Base-by-base conservation (phyloP, 2,113 vertebrate genomes). In the Aphelocoma coerulescens region DNA sequence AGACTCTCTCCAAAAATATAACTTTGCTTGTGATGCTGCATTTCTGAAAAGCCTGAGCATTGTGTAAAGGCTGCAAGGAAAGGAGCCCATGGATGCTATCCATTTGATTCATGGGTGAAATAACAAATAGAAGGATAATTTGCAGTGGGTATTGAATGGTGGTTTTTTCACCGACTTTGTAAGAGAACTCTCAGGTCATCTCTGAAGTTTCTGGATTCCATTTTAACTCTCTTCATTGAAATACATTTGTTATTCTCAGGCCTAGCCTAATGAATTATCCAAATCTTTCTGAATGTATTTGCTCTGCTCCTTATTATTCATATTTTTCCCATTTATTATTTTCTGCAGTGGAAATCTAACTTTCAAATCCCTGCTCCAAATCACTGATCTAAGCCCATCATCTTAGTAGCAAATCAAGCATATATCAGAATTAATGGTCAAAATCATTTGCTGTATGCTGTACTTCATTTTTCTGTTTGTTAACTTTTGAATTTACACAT, bases 211-310 rank as follows among this genome's bases (percentile, higher is more conserved):
- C 76, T 90, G 68, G 35, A 84, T 90, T 93, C 23, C 13, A 26
- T 77, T 92, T 61, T 46, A 77, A 84, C 68, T 63, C 39, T 71
- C 57, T 88, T 73, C 39, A 88, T 7, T 27, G 13, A 82, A 83
- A 89, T 61, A 39, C 20, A 88, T 77, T 93, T 86, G 26, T 91
- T 91, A 90, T 81, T 90, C 79, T 88, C 49, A 92, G 61, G 48
- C 26, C 83, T 92, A 77, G 35, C 10, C 48, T 91, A 95, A 92
- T 93, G 88, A 96, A 95, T 95, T 95, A 92, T 92, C 85, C 63
- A 93, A 89, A 77, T 86, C 63, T 63, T 94, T 83, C 55, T 88
- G 43, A 91, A 92, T 67, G 10, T 90, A 49, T 94, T 96, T 94
- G 11, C 72, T 74, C 55, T 67, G 9, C 28, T 93, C 61, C 48